phyloP scores from a whole-genome alignment of 1,140 invertebrate genomes.

The Brachionus paranguensis region DNA sequence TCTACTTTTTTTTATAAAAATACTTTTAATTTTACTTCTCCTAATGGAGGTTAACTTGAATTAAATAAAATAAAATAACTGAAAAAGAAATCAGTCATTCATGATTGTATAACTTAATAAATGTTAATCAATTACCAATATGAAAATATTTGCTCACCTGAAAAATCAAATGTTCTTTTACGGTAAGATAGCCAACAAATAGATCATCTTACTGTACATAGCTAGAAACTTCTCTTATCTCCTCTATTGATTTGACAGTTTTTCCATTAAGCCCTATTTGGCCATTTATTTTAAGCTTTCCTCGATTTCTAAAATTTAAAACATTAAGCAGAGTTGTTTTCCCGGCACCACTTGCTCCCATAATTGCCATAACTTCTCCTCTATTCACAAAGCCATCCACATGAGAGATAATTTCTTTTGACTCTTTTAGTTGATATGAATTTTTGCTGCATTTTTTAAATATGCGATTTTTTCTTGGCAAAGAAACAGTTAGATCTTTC shows the following conservation, averaged over 20 bases:
- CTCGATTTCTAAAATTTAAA: constrained; percentile 70
- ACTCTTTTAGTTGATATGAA: not conserved
- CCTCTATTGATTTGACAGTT: constrained; percentile 43
- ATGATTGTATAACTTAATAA: not conserved
- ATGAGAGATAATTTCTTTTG: not conserved
- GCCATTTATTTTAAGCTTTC: constrained; percentile 67
- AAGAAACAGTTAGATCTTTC: not conserved
- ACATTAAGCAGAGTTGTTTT: constrained; percentile 91
- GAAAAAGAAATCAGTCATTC: not conserved
- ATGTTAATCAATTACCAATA: not conserved
- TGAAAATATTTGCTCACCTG: constrained; percentile 43
- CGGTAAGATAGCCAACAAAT: constrained; percentile 59
- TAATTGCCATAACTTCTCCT: constrained; percentile 79
- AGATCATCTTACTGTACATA: constrained; percentile 81
- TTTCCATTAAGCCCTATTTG: constrained; percentile 58
- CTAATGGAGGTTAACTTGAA: too few relatives aligned
- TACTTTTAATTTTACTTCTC: too few relatives aligned
- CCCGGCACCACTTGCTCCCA: constrained; percentile 67
- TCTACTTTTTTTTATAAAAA: too few relatives aligned
- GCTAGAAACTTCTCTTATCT: constrained; percentile 63
- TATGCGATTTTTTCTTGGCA: not conserved
- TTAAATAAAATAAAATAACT: too few relatives aligned
- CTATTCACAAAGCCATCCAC: constrained; percentile 78
- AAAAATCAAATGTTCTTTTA: constrained; percentile 59
- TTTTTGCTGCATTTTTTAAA: not conserved